Percentiles rank a stretch among this genome's conserved stretches.
These are phyloP conservation scores for Agonopterix arenella DNA, from an alignment of 2,888 invertebrate genomes.

Conservation along the genomic window DNA sequence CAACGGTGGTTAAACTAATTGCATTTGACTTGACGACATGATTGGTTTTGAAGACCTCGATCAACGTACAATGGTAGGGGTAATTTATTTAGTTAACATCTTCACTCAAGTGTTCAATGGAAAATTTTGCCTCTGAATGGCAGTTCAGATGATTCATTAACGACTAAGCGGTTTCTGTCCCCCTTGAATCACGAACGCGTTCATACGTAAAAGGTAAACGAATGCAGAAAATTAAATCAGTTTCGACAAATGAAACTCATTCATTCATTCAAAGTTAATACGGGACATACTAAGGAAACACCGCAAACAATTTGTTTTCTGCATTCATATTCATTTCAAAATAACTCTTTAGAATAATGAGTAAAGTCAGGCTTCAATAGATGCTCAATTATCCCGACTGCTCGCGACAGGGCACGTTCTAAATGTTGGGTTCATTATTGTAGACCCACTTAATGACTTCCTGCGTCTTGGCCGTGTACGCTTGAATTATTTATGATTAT, in stretches of 20 bases:
- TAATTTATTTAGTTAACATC: conserved; percentile 8
- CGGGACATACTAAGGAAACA: neutral
- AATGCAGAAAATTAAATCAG: conserved; percentile 3
- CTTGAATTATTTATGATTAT: conserved; percentile 26
- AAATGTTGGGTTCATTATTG: conserved; percentile 9
- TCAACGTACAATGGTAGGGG: neutral
- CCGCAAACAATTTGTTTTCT: neutral
- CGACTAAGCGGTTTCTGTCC: conserved; percentile 1
- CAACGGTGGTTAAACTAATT: too few relatives aligned
- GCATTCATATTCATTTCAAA: neutral
- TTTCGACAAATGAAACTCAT: conserved; percentile 4
- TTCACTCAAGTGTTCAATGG: conserved; percentile 10
- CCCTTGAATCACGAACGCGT: conserved; percentile 2
- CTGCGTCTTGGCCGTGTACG: conserved; percentile 20
- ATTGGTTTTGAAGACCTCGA: too few relatives aligned
- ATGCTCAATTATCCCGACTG: conserved; percentile 25
- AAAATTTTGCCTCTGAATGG: conserved; percentile 8
- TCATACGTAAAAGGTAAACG: neutral
- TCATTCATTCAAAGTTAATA: neutral
- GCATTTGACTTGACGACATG: too few relatives aligned
- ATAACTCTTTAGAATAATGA: neutral
- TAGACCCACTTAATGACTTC: conserved; percentile 22
- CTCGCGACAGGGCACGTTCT: conserved; percentile 31
- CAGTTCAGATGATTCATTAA: conserved; percentile 6
- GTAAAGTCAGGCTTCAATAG: neutral